Evolutionary conservation across 2,888 invertebrate species (phyloP).

Genomic region (Sepiola atlantica): DNA sequence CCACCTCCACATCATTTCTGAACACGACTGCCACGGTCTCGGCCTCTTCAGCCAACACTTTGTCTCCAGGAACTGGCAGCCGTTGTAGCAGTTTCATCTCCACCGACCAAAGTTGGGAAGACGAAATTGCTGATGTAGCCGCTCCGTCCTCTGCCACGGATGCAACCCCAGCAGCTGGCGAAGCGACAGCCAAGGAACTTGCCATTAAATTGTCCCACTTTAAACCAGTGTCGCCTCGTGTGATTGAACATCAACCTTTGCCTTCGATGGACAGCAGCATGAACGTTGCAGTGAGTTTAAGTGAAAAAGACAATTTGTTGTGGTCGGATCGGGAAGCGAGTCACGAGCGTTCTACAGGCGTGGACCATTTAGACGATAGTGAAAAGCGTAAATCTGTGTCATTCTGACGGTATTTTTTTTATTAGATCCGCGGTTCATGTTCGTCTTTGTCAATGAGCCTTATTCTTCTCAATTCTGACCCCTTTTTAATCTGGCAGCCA

Average conservation of each 20-base stretch:
- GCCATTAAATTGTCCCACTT: neutral
- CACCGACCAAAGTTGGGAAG: neutral
- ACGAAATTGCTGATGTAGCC: neutral
- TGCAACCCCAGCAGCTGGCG: neutral
- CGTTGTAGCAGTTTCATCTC: slow-evolving; percentile 41
- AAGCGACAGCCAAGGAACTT: neutral
- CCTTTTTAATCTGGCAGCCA: neutral
- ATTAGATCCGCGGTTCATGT: neutral
- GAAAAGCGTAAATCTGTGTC: neutral
- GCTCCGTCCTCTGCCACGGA: neutral
- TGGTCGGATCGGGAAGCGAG: neutral
- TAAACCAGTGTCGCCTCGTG: neutral
- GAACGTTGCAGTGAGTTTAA: neutral
- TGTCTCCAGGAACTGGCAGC: neutral
- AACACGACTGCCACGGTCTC: neutral
- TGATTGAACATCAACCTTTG: neutral
- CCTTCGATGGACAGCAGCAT: neutral
- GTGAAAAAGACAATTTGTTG: neutral
- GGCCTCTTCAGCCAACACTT: neutral
- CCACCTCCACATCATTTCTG: neutral
- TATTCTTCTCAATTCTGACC: neutral
- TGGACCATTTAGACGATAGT: neutral
- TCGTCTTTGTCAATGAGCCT: neutral
- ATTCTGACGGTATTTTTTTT: neutral
- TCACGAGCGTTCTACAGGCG: neutral